These are phyloP conservation scores for Epizoanthus rinbou DNA, from an alignment of 92 coral and sea anemone genomes.

Conservation along the genomic window DNA sequence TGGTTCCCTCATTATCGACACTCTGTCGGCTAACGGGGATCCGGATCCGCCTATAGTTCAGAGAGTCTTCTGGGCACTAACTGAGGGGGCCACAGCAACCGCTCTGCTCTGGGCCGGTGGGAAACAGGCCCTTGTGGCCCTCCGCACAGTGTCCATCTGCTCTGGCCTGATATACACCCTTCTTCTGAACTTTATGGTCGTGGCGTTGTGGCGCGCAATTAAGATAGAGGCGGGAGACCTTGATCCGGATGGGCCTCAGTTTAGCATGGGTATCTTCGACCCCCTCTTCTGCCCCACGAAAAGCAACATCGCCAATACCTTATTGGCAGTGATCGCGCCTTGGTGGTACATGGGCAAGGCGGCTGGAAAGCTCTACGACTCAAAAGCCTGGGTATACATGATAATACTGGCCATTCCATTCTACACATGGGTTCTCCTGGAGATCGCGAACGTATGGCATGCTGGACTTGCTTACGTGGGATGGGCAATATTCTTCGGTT, in stretches of 20 bases:
- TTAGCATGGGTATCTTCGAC: slow-evolving; percentile 59
- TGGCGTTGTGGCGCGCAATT: slow-evolving; percentile 79
- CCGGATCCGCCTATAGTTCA: slow-evolving; percentile 85
- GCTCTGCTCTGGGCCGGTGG: slow-evolving; percentile 86
- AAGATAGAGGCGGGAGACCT: slow-evolving; percentile 73
- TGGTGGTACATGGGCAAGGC: slow-evolving; percentile 76
- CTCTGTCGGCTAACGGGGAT: slow-evolving; percentile 85
- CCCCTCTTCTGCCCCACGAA: slow-evolving; percentile 41
- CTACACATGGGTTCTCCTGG: slow-evolving; percentile 66
- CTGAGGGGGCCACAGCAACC: slow-evolving; percentile 90
- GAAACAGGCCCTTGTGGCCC: slow-evolving; percentile 62
- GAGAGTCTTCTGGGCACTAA: slow-evolving; percentile 90
- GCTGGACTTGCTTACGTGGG: slow-evolving; percentile 80
- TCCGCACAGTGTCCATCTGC: slow-evolving; percentile 73
- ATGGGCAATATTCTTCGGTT: slow-evolving; percentile 83
- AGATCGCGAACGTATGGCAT: slow-evolving; percentile 54
- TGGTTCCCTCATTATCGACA: slow-evolving; percentile 88
- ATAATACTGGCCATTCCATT: slow-evolving; percentile 66
- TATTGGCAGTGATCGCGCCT: slow-evolving; percentile 66
- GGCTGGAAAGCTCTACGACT: slow-evolving; percentile 61
- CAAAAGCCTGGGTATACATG: slow-evolving; percentile 57
- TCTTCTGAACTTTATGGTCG: slow-evolving; percentile 68
- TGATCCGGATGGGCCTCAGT: slow-evolving; percentile 60
- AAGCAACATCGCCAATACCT: slow-evolving; percentile 35
- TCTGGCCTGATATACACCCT: slow-evolving; percentile 76